phyloP scores from a whole-genome alignment of 1,140 invertebrate genomes.

The Lordiphosa collinella region DNA sequence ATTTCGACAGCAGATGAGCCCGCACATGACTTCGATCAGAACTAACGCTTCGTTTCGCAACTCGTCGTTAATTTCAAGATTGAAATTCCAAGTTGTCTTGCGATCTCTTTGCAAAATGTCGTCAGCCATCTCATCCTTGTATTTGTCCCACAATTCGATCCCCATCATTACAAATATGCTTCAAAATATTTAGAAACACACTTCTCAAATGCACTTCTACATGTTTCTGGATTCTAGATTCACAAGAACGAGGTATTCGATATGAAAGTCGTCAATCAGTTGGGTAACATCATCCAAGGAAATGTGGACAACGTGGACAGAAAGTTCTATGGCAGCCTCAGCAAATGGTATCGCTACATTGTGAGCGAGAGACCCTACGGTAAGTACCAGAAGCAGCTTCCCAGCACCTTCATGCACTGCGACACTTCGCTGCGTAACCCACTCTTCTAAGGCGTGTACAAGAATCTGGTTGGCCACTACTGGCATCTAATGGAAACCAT shows the following conservation, averaged over 20 bases:
- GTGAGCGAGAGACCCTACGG: slow-evolving; percentile 77
- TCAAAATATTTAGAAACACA: no score
- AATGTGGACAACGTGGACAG: slow-evolving; percentile 81
- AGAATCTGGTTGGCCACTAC: slow-evolving; percentile 83
- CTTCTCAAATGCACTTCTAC: no score
- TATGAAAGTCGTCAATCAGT: slow-evolving; percentile 80
- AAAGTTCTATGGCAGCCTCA: slow-evolving; percentile 80
- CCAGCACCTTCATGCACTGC: slow-evolving; percentile 81
- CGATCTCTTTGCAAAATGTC: no score
- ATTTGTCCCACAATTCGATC: no score
- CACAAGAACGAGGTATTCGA: slow-evolving; percentile 81
- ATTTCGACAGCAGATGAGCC: no score
- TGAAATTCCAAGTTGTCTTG: no score
- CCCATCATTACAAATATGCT: no score
- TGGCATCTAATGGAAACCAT: slow-evolving; percentile 81
- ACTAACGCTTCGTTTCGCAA: no score
- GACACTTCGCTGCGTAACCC: slow-evolving; percentile 84
- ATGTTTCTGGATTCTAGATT: no score
- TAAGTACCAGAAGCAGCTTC: slow-evolving; percentile 78
- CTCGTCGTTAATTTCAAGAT: no score
- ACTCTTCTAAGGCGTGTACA: slow-evolving; percentile 84
- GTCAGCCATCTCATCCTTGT: no score
- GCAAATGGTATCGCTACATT: slow-evolving; percentile 74
- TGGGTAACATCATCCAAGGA: slow-evolving; percentile 82
- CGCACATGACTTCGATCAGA: no score